Conservation (phyloP, 2,888 invertebrate genomes). For the Halictus quadricinctus region DNA sequence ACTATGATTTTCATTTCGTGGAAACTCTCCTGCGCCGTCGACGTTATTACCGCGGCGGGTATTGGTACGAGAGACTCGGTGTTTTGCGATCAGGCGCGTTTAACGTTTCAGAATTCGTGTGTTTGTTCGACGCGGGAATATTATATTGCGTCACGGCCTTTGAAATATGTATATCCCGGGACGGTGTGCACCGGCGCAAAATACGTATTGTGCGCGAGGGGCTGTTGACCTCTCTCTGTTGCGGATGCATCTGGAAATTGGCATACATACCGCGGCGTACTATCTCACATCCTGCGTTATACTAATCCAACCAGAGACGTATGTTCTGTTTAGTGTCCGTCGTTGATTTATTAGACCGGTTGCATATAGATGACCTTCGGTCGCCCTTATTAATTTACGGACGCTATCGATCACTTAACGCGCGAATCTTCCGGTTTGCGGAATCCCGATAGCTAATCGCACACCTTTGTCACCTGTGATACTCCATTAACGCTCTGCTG, state of each 20-base stretch:
- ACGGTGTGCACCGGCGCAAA: constrained; percentile 9
- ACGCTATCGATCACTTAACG: not conserved
- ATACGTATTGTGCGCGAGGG: constrained; percentile 30
- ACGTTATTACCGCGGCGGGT: not conserved
- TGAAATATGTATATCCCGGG: constrained; percentile 13
- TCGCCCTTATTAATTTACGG: not conserved
- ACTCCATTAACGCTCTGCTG: too few species aligned
- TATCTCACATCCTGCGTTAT: constrained; percentile 32
- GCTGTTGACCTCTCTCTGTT: constrained; percentile 25
- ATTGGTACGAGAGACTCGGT: not conserved
- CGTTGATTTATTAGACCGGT: constrained; percentile 20
- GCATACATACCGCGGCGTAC: constrained; percentile 18
- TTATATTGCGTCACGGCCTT: constrained; percentile 14
- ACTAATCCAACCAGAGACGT: constrained; percentile 19
- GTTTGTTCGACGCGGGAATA: constrained; percentile 9
- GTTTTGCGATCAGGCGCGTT: not conserved
- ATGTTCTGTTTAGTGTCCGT: not conserved
- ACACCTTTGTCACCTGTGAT: too few species aligned
- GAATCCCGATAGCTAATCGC: not conserved
- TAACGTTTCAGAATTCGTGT: constrained; percentile 3
- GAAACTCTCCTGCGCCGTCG: not conserved
- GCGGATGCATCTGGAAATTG: constrained; percentile 40
- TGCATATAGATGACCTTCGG: not conserved
- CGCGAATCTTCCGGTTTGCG: not conserved
- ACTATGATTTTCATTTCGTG: not conserved